Base-by-base conservation (phyloP, 2,888 invertebrate genomes). In the Mantis religiosa region DNA sequence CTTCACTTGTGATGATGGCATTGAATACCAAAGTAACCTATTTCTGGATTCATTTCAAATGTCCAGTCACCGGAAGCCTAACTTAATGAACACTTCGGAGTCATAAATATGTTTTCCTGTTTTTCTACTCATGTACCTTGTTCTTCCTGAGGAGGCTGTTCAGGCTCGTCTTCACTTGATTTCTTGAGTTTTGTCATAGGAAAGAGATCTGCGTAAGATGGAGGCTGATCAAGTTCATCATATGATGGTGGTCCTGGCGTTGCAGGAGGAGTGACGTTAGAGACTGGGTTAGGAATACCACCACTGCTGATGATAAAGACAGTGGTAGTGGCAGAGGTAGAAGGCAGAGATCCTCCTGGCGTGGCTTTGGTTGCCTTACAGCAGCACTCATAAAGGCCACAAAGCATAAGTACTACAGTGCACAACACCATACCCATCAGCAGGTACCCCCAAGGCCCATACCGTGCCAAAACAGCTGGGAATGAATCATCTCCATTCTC, bases 391-490 rank as follows among this genome's bases (percentile, higher is more conserved):
- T 96, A 96, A 90, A 96, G 94, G 28, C 96, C 94, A 91, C 96
- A 96, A 93, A 96, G 95, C 93, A 96, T 95, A 91, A 96, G 94
- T 83, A 96, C 95, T 20, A 95, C 95, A 30, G 96, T 96, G 92
- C 96, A 96, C 90, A 96, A 94, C 82, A 96, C 93, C 95, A 96
- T 96, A 87, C 96, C 96, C 88, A 96, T 94, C 92, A 96, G 95
- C 82, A 96, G 93, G 92, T 96, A 96, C 91, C 96, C 96, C 96
- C 96, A 96, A 0, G 96, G 96, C 0, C 96, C 96, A 92, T 96
- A 96, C 88, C 96, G 96, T 89, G 95, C 95, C 90, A 96, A 93
- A 84, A 95, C 95, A 14, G 95, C 95, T 20, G 94, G 93, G 25
- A 94, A 91, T 2, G 93, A 93, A n/a, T 92, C 85, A 12, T 27